These are phyloP conservation scores for Copidosoma aretas DNA, from an alignment of 2,888 invertebrate species.

Conservation along the genomic window DNA sequence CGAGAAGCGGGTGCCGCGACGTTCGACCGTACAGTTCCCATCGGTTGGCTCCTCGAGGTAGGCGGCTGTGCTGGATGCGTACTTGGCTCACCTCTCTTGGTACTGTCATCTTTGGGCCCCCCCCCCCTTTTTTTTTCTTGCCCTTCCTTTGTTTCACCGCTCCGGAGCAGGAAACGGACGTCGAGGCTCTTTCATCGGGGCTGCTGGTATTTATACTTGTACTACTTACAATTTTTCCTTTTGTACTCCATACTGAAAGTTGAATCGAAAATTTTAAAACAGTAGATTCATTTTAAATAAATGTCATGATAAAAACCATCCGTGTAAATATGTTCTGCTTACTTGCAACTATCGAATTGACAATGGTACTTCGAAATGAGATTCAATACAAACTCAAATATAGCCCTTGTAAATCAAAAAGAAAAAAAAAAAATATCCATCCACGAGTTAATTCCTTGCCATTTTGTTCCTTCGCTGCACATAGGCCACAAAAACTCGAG, in stretches of 20 bases:
- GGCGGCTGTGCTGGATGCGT: conserved; percentile 39
- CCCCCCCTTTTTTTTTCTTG: neutral
- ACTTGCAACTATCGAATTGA: too few relatives aligned
- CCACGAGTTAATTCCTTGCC: too few relatives aligned
- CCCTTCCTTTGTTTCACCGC: neutral
- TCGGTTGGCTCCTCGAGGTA: conserved; percentile 60
- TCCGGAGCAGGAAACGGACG: neutral
- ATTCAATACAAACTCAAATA: too few relatives aligned
- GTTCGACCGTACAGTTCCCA: conserved; percentile 61
- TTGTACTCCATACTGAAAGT: too few relatives aligned
- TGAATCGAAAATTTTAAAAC: neutral
- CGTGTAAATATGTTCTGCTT: too few relatives aligned
- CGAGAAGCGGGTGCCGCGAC: conserved; percentile 60
- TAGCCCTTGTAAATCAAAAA: too few relatives aligned
- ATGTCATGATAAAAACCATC: too few relatives aligned
- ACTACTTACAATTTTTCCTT: conserved; percentile 25
- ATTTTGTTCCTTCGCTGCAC: neutral
- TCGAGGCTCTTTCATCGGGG: conserved; percentile 3
- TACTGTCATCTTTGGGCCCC: neutral
- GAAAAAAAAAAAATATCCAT: too few relatives aligned
- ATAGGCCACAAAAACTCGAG: conserved; percentile 12
- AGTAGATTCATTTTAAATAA: neutral
- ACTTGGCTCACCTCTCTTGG: neutral
- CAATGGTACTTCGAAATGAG: too few relatives aligned
- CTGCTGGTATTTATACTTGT: conserved; percentile 28